Percentiles rank a stretch among this genome's conserved stretches.
phyloP scores from a whole-genome alignment of 2,888 invertebrate species.

The Norana najaformis region DNA sequence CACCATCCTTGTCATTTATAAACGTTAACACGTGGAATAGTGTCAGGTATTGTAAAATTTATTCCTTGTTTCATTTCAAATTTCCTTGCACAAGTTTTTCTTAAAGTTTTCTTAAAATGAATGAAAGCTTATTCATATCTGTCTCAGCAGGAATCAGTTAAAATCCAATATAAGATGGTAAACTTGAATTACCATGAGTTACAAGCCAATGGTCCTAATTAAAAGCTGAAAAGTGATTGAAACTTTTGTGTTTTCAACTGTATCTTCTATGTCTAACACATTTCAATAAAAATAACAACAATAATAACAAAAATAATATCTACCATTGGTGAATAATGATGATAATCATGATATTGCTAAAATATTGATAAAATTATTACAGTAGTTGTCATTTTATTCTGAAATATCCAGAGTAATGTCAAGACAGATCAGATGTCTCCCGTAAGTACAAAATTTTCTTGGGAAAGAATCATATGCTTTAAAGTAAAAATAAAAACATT shows the following conservation, averaged over 20 bases:
- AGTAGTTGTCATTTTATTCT: neutral
- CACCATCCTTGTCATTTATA: constrained; percentile 24
- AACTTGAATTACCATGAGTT: neutral
- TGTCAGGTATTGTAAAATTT: constrained; percentile 29
- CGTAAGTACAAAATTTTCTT: no score
- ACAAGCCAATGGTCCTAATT: neutral
- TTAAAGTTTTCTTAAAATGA: no score
- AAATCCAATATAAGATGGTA: neutral
- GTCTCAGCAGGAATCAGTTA: neutral
- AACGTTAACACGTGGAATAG: constrained; percentile 29
- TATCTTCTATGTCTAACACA: neutral
- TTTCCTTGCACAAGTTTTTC: no score
- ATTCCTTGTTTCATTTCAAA: neutral
- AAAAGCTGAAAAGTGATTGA: neutral
- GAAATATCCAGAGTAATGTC: neutral
- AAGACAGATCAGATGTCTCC: neutral
- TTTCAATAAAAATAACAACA: neutral
- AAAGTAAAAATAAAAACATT: no score
- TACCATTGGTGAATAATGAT: neutral
- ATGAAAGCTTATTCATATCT: no score
- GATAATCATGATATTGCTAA: neutral
- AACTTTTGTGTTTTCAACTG: neutral
- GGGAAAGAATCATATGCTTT: no score
- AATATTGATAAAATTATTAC: neutral
- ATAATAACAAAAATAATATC: neutral